Base-by-base conservation (phyloP, 2,888 invertebrate species). In the Heteromyza rotundicornis region DNA sequence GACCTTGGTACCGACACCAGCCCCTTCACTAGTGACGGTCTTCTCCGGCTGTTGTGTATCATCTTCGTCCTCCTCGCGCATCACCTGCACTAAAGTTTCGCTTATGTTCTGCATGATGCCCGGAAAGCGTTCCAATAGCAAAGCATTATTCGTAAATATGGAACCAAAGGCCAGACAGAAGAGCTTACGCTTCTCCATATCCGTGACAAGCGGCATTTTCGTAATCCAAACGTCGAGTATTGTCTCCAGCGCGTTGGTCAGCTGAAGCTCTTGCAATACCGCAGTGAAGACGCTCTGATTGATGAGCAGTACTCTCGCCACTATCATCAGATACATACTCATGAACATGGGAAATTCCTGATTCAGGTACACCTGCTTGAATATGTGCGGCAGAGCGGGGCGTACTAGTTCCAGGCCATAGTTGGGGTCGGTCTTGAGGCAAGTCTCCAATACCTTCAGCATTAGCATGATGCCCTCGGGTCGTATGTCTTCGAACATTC, bases 181-280 rank as follows among this genome's bases (percentile, higher is more conserved):
- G 27, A 96, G 86, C 82, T 97, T 97, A 74, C 92, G 88, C 80
- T 92, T 88, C 75, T 94, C 93, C 8, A 89, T 86, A 69, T 92
- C 92, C 0, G 91, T 88, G 2, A 94, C 89, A 57, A 89, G 84
- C 40, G 90, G 88, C 89, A 95, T 91, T 81, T 89, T 90, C 66
- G 88, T 88, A 7, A 93, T 86, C 92, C 94, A 95, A 0, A 90
- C 87, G 68, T 90, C 89, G 53, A 95, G 82, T 27, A 96, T 85
- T 72, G 87, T 87, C 54, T 87, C 87, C 55, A 95, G 83, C 57
- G 93, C 88, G 62, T 87, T 86, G 62, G 89, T 88, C 2, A 90
- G 88, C 24, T 87, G 87, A 44, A 81, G 65, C 63, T 83, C 82
- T 1, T 84, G 81, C 54, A 83, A 74, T 19, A 80, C 80, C 44